Percentiles rank a stretch among this genome's conserved stretches.
phyloP scores from a whole-genome alignment of 2,888 invertebrate species.

The Empis livida region DNA sequence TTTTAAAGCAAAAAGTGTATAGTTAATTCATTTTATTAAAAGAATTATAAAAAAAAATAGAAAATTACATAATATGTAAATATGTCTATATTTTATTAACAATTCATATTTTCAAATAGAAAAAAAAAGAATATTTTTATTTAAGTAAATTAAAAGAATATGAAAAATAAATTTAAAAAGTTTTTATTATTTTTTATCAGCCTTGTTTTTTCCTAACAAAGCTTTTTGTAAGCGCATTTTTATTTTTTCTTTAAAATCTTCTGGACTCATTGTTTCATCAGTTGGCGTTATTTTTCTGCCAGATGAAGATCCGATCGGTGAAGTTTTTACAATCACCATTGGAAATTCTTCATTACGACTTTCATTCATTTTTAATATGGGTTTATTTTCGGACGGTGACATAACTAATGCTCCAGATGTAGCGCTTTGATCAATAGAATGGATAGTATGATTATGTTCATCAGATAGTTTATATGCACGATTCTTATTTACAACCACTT shows the following conservation, averaged over 20 bases:
- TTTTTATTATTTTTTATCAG: no score
- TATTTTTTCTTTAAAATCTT: conserved; percentile 31
- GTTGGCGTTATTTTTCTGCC: background rate
- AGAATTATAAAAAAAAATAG: no score
- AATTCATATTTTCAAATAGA: no score
- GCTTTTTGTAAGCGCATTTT: conserved; percentile 12
- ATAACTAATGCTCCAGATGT: conserved; percentile 23
- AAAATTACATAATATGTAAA: no score
- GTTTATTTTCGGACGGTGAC: conserved; percentile 14
- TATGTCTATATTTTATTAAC: no score
- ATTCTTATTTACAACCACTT: conserved; percentile 28
- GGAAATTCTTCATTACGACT: background rate
- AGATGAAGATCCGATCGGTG: no score
- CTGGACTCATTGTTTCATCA: conserved; percentile 16
- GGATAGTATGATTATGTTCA: conserved; percentile 29
- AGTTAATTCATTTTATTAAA: no score
- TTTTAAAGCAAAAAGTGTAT: no score
- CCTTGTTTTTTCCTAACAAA: no score
- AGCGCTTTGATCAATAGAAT: conserved; percentile 30
- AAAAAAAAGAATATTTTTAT: no score
- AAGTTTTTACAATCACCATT: background rate
- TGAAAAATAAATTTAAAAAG: no score
- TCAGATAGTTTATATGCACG: conserved; percentile 27
- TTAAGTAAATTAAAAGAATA: no score
- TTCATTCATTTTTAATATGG: background rate